Evolutionary conservation across 2,797 vertebrate species (phyloP).

Genomic region (Manis crassicaudata): DNA sequence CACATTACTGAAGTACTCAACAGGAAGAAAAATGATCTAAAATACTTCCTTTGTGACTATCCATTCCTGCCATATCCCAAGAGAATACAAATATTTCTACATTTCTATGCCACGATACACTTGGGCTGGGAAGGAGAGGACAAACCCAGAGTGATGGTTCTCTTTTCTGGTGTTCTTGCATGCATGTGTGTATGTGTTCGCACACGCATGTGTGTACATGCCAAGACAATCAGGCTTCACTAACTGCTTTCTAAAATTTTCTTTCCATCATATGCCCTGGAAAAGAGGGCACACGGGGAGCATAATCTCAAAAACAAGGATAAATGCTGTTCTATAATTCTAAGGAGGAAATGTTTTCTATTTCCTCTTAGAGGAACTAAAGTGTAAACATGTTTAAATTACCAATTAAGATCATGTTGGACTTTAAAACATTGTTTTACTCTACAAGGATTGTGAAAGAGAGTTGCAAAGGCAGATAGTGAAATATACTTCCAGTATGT

Average conservation of each 20-base stretch:
- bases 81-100: neutral
- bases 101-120: neutral
- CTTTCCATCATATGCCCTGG: neutral
- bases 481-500: neutral
- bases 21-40: neutral
- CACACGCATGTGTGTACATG: neutral
- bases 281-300: neutral
- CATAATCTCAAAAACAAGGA: neutral
- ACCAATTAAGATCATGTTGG: neutral
- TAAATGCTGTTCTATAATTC: neutral
- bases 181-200: neutral
- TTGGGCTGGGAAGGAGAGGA: neutral
- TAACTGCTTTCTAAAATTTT: constrained; percentile 13
- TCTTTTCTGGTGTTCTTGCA: neutral
- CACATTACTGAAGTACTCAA: constrained; percentile 19
- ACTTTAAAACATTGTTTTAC: neutral
- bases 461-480: neutral
- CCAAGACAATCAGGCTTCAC: neutral
- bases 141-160: neutral
- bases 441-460: neutral
- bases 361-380: constrained; percentile 42
- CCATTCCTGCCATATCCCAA: neutral
- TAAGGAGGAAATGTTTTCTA: neutral
- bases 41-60: neutral
- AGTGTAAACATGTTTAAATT: neutral